phyloP scores from a whole-genome alignment of 2,797 vertebrate species.

The Protonibea diacanthus region DNA sequence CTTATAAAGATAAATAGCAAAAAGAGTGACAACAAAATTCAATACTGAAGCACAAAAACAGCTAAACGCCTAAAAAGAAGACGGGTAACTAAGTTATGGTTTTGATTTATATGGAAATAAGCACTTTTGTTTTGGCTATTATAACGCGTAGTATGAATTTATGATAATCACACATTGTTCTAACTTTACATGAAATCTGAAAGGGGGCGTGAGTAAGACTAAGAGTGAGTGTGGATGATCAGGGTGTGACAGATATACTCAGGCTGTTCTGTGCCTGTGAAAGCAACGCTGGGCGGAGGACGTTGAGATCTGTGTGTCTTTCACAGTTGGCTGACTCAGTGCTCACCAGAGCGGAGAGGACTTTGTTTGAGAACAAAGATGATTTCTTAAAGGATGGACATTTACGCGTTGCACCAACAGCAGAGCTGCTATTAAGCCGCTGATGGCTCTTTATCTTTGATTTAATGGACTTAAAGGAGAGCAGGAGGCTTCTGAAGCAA shows the following conservation, averaged over 20 bases:
- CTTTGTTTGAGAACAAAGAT: constrained; percentile 3
- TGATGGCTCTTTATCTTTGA: not conserved
- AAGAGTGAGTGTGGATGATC: constrained; percentile 1
- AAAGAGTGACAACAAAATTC: not conserved
- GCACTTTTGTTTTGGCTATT: not conserved
- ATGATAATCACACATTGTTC: not conserved
- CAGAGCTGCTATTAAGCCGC: not conserved
- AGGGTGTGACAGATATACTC: constrained; percentile 33
- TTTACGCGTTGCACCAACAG: not conserved
- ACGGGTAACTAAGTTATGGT: not conserved
- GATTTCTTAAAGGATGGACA: constrained; percentile 18
- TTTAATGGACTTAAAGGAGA: not conserved
- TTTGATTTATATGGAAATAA: not conserved
- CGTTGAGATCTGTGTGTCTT: constrained; percentile 23
- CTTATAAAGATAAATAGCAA: not conserved
- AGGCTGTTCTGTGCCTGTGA: constrained; percentile 12
- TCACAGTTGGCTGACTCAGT: constrained; percentile 52
- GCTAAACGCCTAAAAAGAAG: not conserved
- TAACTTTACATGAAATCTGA: not conserved
- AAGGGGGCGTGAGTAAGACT: not conserved
- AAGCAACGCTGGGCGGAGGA: constrained; percentile 39
- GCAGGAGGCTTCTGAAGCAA: not conserved
- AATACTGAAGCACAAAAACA: not conserved
- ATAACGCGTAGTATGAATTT: not conserved
- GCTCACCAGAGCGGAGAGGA: constrained; percentile 49